A percentile compares a stretch with the other conserved stretches of the same genome.
Conservation (phyloP, 1,140 invertebrate species). For the Meloidogyne floridensis region DNA sequence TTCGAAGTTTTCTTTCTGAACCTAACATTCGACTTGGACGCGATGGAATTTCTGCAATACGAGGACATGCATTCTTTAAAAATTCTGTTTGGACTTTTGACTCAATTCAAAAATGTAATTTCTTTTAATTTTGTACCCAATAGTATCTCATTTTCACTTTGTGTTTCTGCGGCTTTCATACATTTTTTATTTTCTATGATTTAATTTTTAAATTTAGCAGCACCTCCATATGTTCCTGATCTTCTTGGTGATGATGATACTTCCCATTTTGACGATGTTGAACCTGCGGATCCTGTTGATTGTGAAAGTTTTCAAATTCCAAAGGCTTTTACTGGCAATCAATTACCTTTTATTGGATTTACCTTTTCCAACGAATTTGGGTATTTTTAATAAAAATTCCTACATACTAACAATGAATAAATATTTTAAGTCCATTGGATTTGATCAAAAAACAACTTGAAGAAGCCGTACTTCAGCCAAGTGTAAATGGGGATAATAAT, state of each 20-base stretch:
- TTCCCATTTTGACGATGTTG: conserved; percentile 95
- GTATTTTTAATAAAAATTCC: conserved; percentile 14
- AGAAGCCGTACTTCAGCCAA: neutral
- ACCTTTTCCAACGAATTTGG: conserved; percentile 77
- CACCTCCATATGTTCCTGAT: conserved; percentile 93
- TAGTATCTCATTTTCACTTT: too few relatives aligned
- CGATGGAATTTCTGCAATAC: conserved; percentile 92
- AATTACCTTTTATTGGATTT: conserved; percentile 97
- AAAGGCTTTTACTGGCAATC: conserved; percentile 96
- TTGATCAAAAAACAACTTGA: conserved; percentile 22
- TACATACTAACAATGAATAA: neutral
- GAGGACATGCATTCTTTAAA: conserved; percentile 87
- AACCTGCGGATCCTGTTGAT: conserved; percentile 79
- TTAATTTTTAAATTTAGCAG: conserved; percentile 68
- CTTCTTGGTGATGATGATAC: conserved; percentile 93
- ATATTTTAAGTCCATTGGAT: conserved; percentile 17
- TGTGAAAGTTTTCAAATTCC: conserved; percentile 90
- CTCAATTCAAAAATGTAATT: conserved; percentile 81
- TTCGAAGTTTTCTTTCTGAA: conserved; percentile 89
- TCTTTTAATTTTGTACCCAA: neutral
- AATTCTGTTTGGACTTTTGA: conserved; percentile 98
- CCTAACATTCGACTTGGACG: conserved; percentile 79
- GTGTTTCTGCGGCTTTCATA: too few relatives aligned
- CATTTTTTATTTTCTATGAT: too few relatives aligned
- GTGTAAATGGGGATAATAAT: conserved; percentile 20